Evolutionary conservation across 2,888 invertebrate genomes (phyloP).

Genomic region (Drosophila recens): DNA sequence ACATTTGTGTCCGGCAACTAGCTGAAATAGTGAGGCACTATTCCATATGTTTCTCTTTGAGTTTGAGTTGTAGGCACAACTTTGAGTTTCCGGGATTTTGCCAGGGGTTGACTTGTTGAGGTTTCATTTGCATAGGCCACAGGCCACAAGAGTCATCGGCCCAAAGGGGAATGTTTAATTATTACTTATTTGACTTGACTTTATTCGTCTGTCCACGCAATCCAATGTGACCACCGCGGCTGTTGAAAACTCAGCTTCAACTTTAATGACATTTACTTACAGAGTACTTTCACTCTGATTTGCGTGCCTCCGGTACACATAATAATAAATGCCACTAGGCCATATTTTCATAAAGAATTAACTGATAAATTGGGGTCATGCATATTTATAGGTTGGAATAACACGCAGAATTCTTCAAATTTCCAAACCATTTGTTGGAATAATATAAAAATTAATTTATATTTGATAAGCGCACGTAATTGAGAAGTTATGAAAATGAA

Average conservation of each 20-base stretch:
- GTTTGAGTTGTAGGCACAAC: slow-evolving; percentile 29
- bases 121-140: slow-evolving; percentile 74
- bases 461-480: not conserved
- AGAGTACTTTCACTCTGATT: slow-evolving; percentile 56
- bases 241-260: slow-evolving; percentile 53
- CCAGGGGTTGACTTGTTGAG: slow-evolving; percentile 74
- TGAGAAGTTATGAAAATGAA: not conserved
- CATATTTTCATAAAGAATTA: slow-evolving; percentile 29
- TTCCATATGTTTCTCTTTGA: slow-evolving; percentile 12
- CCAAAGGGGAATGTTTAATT: slow-evolving; percentile 60
- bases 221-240: slow-evolving; percentile 3
- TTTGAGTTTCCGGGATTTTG: slow-evolving; percentile 66
- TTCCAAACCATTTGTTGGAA: slow-evolving; percentile 5
- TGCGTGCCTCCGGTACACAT: slow-evolving; percentile 47
- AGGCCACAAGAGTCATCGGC: slow-evolving; percentile 31
- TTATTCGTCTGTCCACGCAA: slow-evolving; percentile 62
- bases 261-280: slow-evolving; percentile 50
- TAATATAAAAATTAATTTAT: not conserved
- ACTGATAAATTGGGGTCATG: slow-evolving; percentile 24
- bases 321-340: slow-evolving; percentile 25
- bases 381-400: slow-evolving; percentile 10
- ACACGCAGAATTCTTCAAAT: slow-evolving; percentile 16
- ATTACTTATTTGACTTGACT: slow-evolving; percentile 65
- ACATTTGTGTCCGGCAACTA: slow-evolving; percentile 24
- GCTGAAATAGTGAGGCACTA: slow-evolving; percentile 19